Evolutionary conservation across 1,140 invertebrate species (phyloP).

Genomic region (Asbolus verrucosus): DNA sequence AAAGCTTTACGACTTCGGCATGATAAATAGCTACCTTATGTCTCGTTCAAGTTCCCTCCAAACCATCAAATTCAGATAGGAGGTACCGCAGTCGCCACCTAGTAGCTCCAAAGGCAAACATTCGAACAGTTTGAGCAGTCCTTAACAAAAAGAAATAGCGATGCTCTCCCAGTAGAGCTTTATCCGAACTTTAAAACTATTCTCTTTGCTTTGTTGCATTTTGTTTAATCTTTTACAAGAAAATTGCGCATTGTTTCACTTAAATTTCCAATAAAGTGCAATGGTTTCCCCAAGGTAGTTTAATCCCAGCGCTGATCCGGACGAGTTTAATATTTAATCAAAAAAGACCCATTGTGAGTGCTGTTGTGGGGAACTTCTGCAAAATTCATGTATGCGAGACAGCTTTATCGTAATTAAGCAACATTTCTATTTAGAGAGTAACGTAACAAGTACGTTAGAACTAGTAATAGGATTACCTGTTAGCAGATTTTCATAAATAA

Average conservation of each 20-base stretch:
- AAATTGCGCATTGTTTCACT: constrained; percentile 29
- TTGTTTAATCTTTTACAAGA: constrained; percentile 5
- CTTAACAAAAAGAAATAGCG: constrained; percentile 6
- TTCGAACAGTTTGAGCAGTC: neutral
- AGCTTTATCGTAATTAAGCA: too few species aligned
- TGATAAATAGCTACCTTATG: constrained; percentile 41
- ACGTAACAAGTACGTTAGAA: too few species aligned
- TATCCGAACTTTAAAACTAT: constrained; percentile 20
- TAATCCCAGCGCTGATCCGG: constrained; percentile 12
- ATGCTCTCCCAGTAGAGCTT: constrained; percentile 14
- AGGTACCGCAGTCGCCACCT: constrained; percentile 13
- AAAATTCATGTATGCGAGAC: too few species aligned
- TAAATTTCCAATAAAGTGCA: constrained; percentile 24
- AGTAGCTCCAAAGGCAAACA: constrained; percentile 14
- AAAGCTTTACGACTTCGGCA: constrained; percentile 45
- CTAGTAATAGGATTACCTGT: constrained; percentile 27
- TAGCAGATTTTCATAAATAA: neutral
- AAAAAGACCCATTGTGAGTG: neutral
- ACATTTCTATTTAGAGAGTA: too few species aligned
- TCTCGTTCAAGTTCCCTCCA: constrained; percentile 20
- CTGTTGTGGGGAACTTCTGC: too few species aligned
- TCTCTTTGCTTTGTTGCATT: constrained; percentile 8
- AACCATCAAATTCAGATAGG: constrained; percentile 14
- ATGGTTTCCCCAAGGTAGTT: constrained; percentile 7
- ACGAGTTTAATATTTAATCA: constrained; percentile 21